Conservation (phyloP, 2,888 invertebrate genomes). For the Dolichomitus sp. region DNA sequence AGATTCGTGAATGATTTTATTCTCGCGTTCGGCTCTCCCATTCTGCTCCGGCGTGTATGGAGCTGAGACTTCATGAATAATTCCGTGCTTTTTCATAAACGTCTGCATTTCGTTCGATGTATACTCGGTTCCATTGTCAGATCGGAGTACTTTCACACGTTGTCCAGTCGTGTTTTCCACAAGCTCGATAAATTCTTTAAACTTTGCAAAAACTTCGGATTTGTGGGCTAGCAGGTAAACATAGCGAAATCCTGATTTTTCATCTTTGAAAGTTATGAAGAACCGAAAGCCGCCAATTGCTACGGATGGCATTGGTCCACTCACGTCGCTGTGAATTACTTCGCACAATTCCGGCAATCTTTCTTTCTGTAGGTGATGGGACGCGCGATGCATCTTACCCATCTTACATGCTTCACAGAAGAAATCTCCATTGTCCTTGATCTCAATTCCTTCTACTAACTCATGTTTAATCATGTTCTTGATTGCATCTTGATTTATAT, state of each 20-base stretch:
- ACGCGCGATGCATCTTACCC: background rate
- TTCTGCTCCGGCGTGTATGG: constrained; percentile 71
- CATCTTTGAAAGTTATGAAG: constrained; percentile 49
- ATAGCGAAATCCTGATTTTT: constrained; percentile 57
- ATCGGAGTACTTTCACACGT: constrained; percentile 26
- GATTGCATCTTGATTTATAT: too few species aligned
- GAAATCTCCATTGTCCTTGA: background rate
- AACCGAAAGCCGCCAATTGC: background rate
- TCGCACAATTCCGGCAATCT: background rate
- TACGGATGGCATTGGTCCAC: constrained; percentile 11
- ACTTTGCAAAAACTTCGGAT: constrained; percentile 49
- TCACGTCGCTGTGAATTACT: background rate
- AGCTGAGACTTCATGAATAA: constrained; percentile 60
- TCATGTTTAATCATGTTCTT: too few species aligned
- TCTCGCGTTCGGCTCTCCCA: constrained; percentile 68
- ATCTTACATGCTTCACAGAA: background rate
- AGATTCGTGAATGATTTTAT: constrained; percentile 67
- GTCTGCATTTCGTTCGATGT: background rate
- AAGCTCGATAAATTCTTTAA: constrained; percentile 17
- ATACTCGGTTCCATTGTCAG: constrained; percentile 43
- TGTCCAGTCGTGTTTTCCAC: constrained; percentile 26
- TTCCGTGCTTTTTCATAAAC: constrained; percentile 37
- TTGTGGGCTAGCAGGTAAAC: constrained; percentile 60
- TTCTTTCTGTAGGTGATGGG: background rate
- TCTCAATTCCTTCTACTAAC: too few species aligned